Base-by-base conservation (phyloP, 92 coral and sea anemone genomes). In the Muricea muricata region DNA sequence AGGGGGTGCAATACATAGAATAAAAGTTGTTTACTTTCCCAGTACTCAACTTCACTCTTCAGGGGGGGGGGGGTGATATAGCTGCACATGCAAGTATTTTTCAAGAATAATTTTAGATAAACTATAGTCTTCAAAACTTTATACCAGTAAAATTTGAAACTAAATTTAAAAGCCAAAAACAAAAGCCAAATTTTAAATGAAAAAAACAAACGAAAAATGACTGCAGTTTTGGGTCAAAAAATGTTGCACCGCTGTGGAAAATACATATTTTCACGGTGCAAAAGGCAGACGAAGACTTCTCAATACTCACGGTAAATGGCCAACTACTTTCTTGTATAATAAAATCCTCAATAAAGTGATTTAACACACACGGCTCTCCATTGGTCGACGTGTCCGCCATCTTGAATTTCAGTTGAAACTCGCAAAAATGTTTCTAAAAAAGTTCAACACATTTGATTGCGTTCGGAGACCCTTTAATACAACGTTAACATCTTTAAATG, bases 261-360 rank as follows among this genome's bases (percentile, higher is more conserved):
- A 18, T 18, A 2, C 7, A 25, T 26, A 28, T 63, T 26, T 63
- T 10, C 14, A 13, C n/a, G 35, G 30, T 11, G 30, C 11, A 29
- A 28, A 34, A 35, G 7, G 31, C 14, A 70, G 13, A 48, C 20
- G 2, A 12, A 37, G 4, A 24, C 32, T 1, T 1, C 1, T 8
- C 21, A 45, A 46, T 78, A 58, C 93, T 89, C 80, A 96, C 99
- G 93, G 99, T 96, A 54, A 96, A 96, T 29, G 99, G 99, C 79
- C 91, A 90, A 87, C 94, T 96, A 81, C 99, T 96, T 78, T 96
- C 99, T 85, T 96, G 99, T 32, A 96, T 96, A 77, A 96, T 88
- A 89, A 96, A 96, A 35, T 97, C 94, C 79, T 96, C 99, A 23
- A 96, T 93, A 47, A 90, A 93, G 52, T 96, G 99, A 47, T 97